phyloP scores from a whole-genome alignment of 2,888 invertebrate genomes.

The Apotomis capreana region DNA sequence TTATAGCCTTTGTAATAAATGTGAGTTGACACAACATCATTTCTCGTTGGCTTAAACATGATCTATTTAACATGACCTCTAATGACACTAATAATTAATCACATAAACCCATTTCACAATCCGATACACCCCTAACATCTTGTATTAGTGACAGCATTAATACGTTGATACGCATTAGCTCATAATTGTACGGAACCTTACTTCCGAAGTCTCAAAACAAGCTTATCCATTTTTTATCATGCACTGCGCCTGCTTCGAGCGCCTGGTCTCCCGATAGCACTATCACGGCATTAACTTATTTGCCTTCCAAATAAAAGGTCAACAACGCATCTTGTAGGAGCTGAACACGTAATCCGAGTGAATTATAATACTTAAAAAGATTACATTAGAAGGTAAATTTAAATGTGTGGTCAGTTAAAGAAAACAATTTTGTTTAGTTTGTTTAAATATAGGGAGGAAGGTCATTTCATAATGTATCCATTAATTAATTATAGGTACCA shows the following conservation, averaged over 20 bases:
- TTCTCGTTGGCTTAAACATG: no score
- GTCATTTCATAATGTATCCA: no score
- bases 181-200: conserved; percentile 3
- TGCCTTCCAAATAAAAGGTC: conserved; percentile 34
- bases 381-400: conserved; percentile 27
- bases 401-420: conserved; percentile 33
- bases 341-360: conserved; percentile 27
- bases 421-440: background rate
- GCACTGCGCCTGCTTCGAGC: conserved; percentile 17
- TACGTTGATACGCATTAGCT: no score
- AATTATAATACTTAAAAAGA: conserved; percentile 39
- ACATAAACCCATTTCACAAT: no score
- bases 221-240: conserved; percentile 24
- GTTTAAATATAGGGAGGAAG: no score
- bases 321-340: conserved; percentile 36
- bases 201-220: background rate
- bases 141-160: no score
- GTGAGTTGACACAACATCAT: no score
- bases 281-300: conserved; percentile 23
- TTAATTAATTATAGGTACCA: no score
- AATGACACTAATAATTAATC: no score
- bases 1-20: no score
- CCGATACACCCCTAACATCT: no score
- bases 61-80: no score
- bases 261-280: conserved; percentile 30